A percentile compares a stretch with the other conserved stretches of the same genome.
Evolutionary conservation across 2,113 vertebrate genomes (phyloP).

Genomic region (Mesoclemmys tuberculata): DNA sequence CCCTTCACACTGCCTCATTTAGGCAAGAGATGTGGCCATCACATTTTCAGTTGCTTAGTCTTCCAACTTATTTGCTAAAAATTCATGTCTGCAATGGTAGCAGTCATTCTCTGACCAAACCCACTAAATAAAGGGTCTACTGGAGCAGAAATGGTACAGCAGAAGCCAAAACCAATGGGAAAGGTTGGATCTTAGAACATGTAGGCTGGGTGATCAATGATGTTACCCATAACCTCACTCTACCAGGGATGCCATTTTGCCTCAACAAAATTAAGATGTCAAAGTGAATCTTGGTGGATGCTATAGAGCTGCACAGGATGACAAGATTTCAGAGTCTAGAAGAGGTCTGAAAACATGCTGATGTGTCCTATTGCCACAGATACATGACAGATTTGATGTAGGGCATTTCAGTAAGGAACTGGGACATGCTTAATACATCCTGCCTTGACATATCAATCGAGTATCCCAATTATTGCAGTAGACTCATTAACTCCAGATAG

Average conservation of each 20-base stretch:
- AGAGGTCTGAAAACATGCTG: neutral
- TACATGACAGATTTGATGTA: neutral
- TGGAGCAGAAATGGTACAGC: rapidly evolving
- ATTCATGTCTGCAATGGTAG: neutral
- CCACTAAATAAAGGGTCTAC: neutral
- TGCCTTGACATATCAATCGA: neutral
- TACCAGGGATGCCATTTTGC: neutral
- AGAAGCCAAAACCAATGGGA: neutral
- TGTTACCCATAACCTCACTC: neutral
- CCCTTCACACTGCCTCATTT: rapidly evolving
- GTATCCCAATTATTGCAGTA: neutral
- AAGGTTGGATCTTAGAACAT: neutral
- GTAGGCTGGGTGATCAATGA: neutral
- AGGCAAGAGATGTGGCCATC: neutral
- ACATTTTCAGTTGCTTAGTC: neutral
- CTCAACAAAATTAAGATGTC: neutral
- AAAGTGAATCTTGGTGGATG: neutral
- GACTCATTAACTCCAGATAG: neutral
- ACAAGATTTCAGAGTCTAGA: neutral
- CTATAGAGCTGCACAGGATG: neutral
- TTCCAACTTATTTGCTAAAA: neutral
- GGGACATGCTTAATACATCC: neutral
- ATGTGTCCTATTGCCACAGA: neutral
- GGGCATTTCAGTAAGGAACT: neutral
- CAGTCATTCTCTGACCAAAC: neutral